Evolutionary conservation across 2,797 vertebrate species (phyloP).

Genomic region (Tachyglossus aculeatus): DNA sequence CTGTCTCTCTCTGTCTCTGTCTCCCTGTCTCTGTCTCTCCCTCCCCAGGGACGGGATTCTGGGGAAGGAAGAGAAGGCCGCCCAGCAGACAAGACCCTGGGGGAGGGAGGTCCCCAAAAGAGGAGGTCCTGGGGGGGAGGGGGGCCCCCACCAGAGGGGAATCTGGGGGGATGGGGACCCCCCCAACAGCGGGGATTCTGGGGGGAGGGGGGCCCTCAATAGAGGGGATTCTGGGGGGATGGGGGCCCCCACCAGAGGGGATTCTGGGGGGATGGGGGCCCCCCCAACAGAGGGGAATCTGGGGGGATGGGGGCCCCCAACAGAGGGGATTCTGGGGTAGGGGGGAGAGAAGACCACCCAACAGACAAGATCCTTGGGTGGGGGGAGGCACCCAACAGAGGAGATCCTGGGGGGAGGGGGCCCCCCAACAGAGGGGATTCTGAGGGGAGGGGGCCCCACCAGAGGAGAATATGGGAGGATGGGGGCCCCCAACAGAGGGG

Average conservation of each 20-base stretch:
- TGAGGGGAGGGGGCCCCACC: not conserved
- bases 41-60: too few species aligned
- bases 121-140: not conserved
- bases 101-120: not conserved
- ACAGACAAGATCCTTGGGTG: too few species aligned
- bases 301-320: too few species aligned
- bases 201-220: too few species aligned
- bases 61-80: not conserved
- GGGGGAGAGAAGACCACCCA: not conserved
- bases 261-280: too few species aligned
- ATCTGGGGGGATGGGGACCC: fast-evolving
- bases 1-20: not conserved
- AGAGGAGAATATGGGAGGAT: too few species aligned
- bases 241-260: too few species aligned
- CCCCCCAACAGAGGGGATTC: not conserved
- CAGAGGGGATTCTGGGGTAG: fast-evolving
- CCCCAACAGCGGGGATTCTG: fast-evolving
- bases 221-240: too few species aligned
- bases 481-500: too few species aligned
- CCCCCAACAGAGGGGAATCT: too few species aligned
- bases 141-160: not conserved
- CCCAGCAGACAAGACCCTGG: too few species aligned
- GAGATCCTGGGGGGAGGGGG: not conserved
- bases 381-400: too few species aligned
- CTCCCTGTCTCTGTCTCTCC: not conserved